A percentile compares a stretch with the other conserved stretches of the same genome.
Evolutionary conservation across 2,888 invertebrate genomes (phyloP).

Genomic region (Teinopalpus imperialis): DNA sequence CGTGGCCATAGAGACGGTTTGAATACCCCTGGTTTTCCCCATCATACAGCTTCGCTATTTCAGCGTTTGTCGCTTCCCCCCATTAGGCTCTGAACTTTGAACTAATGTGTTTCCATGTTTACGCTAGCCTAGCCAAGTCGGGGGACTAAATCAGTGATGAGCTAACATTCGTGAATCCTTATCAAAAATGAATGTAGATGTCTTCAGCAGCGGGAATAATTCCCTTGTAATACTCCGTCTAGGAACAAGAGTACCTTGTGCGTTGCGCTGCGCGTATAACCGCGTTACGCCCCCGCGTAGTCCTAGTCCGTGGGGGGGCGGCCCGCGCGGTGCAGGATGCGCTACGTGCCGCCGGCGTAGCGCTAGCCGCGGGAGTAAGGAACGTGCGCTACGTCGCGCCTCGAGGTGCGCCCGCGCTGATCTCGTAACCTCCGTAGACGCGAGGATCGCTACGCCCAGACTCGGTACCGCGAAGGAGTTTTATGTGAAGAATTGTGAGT

Average conservation of each 20-base stretch:
- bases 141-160: too few relatives aligned
- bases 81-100: too few relatives aligned
- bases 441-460: slow-evolving; percentile 89
- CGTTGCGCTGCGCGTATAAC: slow-evolving; percentile 93
- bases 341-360: slow-evolving; percentile 87
- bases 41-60: too few relatives aligned
- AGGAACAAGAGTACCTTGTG: slow-evolving; percentile 93
- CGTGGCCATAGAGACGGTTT: too few relatives aligned
- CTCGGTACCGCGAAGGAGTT: slow-evolving; percentile 93
- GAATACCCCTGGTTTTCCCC: too few relatives aligned
- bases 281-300: slow-evolving; percentile 91
- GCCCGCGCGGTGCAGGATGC: slow-evolving; percentile 94
- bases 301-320: slow-evolving; percentile 94
- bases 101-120: too few relatives aligned
- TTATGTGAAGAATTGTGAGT: slow-evolving; percentile 76
- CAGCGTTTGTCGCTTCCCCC: too few relatives aligned
- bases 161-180: too few relatives aligned
- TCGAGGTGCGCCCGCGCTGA: slow-evolving; percentile 93
- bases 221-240: background rate
- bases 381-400: slow-evolving; percentile 69
- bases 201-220: too few relatives aligned
- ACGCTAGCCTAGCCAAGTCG: too few relatives aligned
- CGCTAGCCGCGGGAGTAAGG: slow-evolving; percentile 93
- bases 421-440: slow-evolving; percentile 93
- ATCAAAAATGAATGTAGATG: too few relatives aligned